Evolutionary conservation across 2,888 invertebrate genomes (phyloP), one percentile per base, ranked within the genome.

Genomic region (Phengaris arion): DNA sequence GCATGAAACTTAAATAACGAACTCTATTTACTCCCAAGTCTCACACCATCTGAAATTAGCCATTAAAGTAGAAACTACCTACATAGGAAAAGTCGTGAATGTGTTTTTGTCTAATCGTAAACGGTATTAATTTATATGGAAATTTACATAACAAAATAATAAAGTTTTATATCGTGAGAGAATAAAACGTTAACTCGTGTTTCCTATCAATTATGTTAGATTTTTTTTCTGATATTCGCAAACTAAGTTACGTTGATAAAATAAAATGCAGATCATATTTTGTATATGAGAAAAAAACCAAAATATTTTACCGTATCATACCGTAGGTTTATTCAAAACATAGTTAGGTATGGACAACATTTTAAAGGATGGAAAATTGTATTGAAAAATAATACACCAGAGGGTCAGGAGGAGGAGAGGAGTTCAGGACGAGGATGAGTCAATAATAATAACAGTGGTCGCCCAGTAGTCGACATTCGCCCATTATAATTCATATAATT

Each of bases 111-210:
- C 64, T 64, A 64, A 64, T 45, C 45, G 64, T 64, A 64, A 35
- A 64, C 12, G 6, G 64, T 6, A 13, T 64, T 6, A 64, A 64
- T 64, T 64, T 35, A 64, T 45, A 64, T 64, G 35, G 35, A 1
- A 64, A 64, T 64, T 64, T 35, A 64, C 64, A 64, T 64, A 35
- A 64, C 64, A 64, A 64, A 45, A 45, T 64, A 64, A 64, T 45
- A 45, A 45, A 64, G 9, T 13, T 45, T 64, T 64, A 64, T 64
- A 64, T 64, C 64, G 64, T 45, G 64, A 45, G 64, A 64, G 35
- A 64, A 13, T 64, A 45, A 64, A 64, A 45, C 35, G 35, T 64
- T 64, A 10, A 64, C 35, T 64, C 12, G 64, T 45, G 64, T 64
- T 64, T 64, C 22, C 45, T 64, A 45, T 64, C 45, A 13, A 64